Percentiles rank a stretch among this genome's conserved stretches.
Evolutionary conservation across 2,888 invertebrate genomes (phyloP).

Genomic region (Desoria tigrina): DNA sequence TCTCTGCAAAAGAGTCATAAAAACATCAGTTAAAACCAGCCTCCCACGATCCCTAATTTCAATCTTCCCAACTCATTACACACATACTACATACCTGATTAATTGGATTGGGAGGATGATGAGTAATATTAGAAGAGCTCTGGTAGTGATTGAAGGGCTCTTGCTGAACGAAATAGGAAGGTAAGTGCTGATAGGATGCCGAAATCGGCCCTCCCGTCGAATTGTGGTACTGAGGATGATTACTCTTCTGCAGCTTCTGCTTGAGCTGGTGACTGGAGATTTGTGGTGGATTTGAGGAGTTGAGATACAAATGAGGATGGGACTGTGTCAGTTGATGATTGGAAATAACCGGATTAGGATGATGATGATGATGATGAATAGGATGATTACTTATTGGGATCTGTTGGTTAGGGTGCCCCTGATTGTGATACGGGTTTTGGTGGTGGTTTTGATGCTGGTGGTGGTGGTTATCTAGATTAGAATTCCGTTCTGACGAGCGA

Average conservation of each 20-base stretch:
- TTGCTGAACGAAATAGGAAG: slow-evolving; percentile 11
- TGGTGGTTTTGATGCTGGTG: slow-evolving; percentile 1
- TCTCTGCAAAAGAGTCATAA: not conserved
- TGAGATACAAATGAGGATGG: slow-evolving; percentile 39
- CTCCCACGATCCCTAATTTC: not conserved
- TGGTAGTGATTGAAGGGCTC: not conserved
- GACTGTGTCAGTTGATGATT: slow-evolving; percentile 38
- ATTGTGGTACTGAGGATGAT: not conserved
- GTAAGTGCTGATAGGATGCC: slow-evolving; percentile 8
- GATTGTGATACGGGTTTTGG: not conserved
- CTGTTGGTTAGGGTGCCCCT: not conserved
- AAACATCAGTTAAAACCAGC: not conserved
- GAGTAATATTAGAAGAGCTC: not conserved
- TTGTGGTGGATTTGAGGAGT: not conserved
- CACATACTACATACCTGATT: too few species aligned
- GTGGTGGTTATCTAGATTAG: not conserved
- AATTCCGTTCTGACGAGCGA: not conserved
- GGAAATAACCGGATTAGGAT: slow-evolving; percentile 18
- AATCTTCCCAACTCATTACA: too few species aligned
- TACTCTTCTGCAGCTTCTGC: not conserved
- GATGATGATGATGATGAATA: slow-evolving; percentile 6
- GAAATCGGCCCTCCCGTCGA: not conserved
- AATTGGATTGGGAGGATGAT: not conserved
- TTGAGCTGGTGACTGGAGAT: too few species aligned
- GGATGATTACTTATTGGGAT: too few species aligned